Evolutionary conservation across 2,888 invertebrate species (phyloP).

Genomic region (Ormyrus thymus): DNA sequence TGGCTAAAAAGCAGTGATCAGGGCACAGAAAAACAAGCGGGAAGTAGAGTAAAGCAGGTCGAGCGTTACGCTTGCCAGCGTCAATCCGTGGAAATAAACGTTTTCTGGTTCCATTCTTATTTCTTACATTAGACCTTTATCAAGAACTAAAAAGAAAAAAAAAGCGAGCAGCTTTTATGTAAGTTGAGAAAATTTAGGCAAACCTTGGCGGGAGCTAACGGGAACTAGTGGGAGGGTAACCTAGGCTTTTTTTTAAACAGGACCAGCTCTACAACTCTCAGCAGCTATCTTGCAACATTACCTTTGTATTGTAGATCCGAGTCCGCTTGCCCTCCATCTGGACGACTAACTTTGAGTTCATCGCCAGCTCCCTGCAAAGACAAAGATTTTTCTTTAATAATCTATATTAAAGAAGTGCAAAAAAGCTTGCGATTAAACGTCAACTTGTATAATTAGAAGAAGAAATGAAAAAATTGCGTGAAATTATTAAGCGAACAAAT

Average conservation of each 20-base stretch:
- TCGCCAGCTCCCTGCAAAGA: conserved; percentile 86
- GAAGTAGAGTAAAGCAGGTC: conserved; percentile 50
- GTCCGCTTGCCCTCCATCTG: conserved; percentile 92
- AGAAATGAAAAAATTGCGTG: not conserved
- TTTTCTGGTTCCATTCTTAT: not conserved
- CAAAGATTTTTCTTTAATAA: not conserved
- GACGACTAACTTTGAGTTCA: conserved; percentile 88
- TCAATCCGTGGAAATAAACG: conserved; percentile 54
- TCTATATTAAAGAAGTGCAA: not conserved
- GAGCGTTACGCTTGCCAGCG: conserved; percentile 60
- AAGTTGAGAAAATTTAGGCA: too few species aligned
- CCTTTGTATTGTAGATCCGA: conserved; percentile 85
- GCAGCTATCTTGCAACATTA: conserved; percentile 64
- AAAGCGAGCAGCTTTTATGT: too few species aligned
- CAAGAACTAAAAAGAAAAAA: too few species aligned
- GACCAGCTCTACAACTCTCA: too few species aligned
- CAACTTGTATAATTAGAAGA: not conserved
- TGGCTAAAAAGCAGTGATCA: not conserved
- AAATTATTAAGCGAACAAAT: conserved; percentile 1
- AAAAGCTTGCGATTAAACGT: not conserved
- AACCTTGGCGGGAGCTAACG: too few species aligned
- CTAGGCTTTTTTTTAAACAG: too few species aligned
- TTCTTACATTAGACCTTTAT: too few species aligned
- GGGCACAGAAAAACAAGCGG: not conserved
- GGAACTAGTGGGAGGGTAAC: too few species aligned